Percentiles rank a stretch among this genome's conserved stretches.
These are phyloP conservation scores for Capitella teleta DNA, from an alignment of 1,140 invertebrate species.

Conservation along the genomic window DNA sequence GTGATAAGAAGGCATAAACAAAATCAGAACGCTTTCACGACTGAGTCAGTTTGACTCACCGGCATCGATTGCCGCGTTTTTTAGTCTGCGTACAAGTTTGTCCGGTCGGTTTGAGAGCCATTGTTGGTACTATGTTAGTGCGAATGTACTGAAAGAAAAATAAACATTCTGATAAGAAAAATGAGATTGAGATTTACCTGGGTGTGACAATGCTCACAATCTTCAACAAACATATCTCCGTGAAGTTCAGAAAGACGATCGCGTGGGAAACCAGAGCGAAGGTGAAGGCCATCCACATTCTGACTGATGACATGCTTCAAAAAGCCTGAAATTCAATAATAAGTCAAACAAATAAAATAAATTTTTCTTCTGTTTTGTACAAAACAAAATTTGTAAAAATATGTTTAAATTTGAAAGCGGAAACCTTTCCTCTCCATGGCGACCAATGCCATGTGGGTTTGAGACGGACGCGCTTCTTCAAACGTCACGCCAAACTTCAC, in stretches of 20 bases:
- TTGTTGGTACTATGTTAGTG: constrained; percentile 64
- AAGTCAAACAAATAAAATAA: no score
- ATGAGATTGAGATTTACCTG: constrained; percentile 47
- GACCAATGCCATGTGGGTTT: constrained; percentile 85
- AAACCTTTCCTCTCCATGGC: constrained; percentile 54
- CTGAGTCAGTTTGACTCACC: constrained; percentile 20
- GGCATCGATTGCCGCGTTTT: constrained; percentile 30
- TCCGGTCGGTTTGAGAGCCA: constrained; percentile 79
- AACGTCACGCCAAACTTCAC: constrained; percentile 74
- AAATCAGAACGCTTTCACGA: no score
- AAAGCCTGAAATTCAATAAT: constrained; percentile 23
- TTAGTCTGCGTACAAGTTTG: constrained; percentile 55
- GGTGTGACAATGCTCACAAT: constrained; percentile 73
- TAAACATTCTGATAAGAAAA: not conserved
- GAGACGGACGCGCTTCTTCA: constrained; percentile 79
- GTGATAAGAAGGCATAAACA: no score
- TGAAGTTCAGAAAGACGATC: constrained; percentile 80
- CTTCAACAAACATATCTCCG: constrained; percentile 94
- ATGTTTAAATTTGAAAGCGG: not conserved
- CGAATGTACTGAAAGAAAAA: constrained; percentile 71
- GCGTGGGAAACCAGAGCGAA: constrained; percentile 73
- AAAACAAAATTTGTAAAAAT: not conserved
- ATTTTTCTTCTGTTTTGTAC: no score
- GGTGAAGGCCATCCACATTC: constrained; percentile 94
- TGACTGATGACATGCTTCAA: constrained; percentile 85